phyloP scores from a whole-genome alignment of 2,888 invertebrate genomes.

The Ormyrus pomaceus region DNA sequence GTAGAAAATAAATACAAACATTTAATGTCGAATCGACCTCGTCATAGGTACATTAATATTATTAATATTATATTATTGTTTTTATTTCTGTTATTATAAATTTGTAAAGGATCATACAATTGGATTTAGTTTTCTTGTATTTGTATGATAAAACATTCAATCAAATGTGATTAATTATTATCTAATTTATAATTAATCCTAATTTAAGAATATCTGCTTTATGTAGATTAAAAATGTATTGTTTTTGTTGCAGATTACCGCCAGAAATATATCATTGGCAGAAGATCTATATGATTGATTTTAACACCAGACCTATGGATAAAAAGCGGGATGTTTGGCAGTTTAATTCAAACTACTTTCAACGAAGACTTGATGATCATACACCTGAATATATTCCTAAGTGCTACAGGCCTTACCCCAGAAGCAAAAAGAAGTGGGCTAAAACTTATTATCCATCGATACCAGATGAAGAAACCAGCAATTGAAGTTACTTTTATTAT shows the following conservation, averaged over 20 bases:
- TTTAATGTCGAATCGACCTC: constrained; percentile 82
- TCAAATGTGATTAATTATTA: constrained; percentile 22
- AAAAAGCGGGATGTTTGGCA: constrained; percentile 85
- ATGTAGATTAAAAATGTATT: not conserved
- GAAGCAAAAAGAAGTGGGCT: constrained; percentile 80
- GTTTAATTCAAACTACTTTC: constrained; percentile 79
- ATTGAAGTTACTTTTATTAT: constrained; percentile 9
- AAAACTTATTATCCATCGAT: constrained; percentile 82
- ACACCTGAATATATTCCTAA: constrained; percentile 84
- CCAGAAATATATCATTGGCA: constrained; percentile 91
- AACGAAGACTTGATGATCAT: constrained; percentile 83
- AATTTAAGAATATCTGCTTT: too few relatives aligned
- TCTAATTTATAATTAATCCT: not conserved
- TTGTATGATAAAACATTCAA: constrained; percentile 10
- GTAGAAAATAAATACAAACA: constrained; percentile 83
- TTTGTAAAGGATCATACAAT: too few relatives aligned
- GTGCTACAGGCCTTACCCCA: constrained; percentile 79
- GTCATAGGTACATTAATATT: constrained; percentile 73
- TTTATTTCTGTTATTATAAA: too few relatives aligned
- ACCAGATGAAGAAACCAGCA: not conserved
- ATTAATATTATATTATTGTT: not conserved
- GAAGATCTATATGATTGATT: constrained; percentile 85
- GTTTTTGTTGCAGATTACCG: constrained; percentile 69
- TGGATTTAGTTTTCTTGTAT: not conserved
- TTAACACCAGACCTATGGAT: constrained; percentile 83